Evolutionary conservation across 92 coral and sea anemone species (phyloP).

Genomic region (Phenganax marumi): DNA sequence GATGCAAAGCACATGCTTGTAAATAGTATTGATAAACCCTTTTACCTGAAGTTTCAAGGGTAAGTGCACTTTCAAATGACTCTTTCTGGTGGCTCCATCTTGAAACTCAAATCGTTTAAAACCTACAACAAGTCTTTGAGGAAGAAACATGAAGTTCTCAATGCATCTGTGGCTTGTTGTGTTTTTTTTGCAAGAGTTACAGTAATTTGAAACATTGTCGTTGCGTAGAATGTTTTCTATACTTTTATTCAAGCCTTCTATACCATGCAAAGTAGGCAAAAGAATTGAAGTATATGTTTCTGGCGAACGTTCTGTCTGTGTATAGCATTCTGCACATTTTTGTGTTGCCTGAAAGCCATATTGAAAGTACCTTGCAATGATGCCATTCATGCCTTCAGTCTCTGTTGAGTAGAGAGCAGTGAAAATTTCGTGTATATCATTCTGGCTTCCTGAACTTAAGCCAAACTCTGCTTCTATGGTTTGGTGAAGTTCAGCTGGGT

Average conservation of each 20-base stretch:
- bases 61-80: not conserved
- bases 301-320: not conserved
- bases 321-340: not conserved
- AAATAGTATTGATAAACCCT: constrained; percentile 1
- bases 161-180: not conserved
- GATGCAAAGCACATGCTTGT: constrained; percentile 23
- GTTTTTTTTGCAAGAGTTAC: not conserved
- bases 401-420: not conserved
- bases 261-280: constrained; percentile 5
- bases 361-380: constrained; percentile 12
- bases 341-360: not conserved
- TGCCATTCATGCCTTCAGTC: not conserved
- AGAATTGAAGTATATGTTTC: constrained; percentile 1
- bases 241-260: not conserved
- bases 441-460: not conserved
- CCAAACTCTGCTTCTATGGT: not conserved
- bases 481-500: not conserved
- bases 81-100: not conserved
- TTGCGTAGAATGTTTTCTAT: not conserved
- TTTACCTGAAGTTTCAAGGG: not conserved
- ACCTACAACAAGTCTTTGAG: not conserved
- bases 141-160: not conserved
- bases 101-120: not conserved
- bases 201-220: not conserved
- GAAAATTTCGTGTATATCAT: not conserved